Conservation (phyloP, 1,140 invertebrate species). For the Drosophila carrolli region DNA sequence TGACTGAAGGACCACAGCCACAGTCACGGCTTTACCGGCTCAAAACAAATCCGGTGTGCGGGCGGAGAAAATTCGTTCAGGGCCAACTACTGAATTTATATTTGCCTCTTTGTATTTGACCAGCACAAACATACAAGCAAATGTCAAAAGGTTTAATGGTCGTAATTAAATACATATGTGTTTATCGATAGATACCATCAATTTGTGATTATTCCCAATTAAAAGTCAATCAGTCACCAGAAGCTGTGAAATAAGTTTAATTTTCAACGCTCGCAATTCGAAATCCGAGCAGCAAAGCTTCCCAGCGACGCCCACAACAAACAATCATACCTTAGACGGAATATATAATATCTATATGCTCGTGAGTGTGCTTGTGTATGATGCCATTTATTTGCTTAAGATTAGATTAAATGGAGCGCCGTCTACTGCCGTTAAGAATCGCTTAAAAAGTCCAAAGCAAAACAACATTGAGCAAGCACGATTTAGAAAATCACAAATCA, state of each 20-base stretch:
- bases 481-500: constrained; percentile 13
- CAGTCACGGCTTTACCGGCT: constrained; percentile 23
- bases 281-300: constrained; percentile 19
- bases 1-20: constrained; percentile 39
- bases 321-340: constrained; percentile 60
- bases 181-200: constrained; percentile 22
- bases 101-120: constrained; percentile 16
- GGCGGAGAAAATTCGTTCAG: constrained; percentile 8
- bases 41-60: neutral
- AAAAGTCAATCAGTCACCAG: constrained; percentile 71
- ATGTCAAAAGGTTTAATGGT: constrained; percentile 27
- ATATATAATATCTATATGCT: constrained; percentile 16
- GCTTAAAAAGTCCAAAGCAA: constrained; percentile 30
- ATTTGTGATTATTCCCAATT: constrained; percentile 63
- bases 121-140: neutral
- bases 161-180: constrained; percentile 21
- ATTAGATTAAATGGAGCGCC: constrained; percentile 73
- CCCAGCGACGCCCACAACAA: constrained; percentile 45
- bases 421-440: constrained; percentile 36
- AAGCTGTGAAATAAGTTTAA: constrained; percentile 43
- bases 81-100: constrained; percentile 20
- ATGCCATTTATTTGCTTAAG: constrained; percentile 51
- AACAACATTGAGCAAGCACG: constrained; percentile 12
- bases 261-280: constrained; percentile 31
- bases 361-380: constrained; percentile 23